Conservation (phyloP, 2,888 invertebrate species). For the Pristionchus arcanus region DNA sequence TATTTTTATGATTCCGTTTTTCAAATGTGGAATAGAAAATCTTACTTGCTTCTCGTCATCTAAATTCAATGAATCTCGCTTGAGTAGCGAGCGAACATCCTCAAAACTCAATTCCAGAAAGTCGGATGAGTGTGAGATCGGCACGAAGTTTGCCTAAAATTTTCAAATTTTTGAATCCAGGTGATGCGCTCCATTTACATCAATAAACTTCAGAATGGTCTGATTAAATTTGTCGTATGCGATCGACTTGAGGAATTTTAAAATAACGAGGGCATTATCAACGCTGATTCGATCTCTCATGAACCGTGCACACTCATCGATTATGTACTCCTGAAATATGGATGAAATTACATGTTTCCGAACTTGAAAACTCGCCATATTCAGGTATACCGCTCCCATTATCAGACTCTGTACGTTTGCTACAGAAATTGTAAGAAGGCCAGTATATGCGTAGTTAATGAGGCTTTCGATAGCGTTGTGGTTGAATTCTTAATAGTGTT, state of each 20-base stretch:
- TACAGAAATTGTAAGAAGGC: slow-evolving; percentile 85
- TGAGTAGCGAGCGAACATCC: neutral
- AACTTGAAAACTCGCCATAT: slow-evolving; percentile 81
- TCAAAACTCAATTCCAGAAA: neutral
- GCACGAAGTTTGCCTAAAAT: neutral
- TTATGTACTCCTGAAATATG: neutral
- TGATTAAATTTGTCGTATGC: neutral
- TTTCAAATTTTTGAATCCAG: neutral
- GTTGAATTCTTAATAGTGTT: neutral
- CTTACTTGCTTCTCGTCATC: neutral
- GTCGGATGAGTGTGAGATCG: neutral
- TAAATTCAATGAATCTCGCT: neutral
- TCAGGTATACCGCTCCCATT: slow-evolving; percentile 89
- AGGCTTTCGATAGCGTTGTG: neutral
- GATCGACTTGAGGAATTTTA: neutral
- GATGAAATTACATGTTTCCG: too few species aligned
- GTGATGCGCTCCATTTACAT: neutral
- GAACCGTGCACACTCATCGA: neutral
- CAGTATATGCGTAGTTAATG: slow-evolving; percentile 90
- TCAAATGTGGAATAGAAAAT: neutral
- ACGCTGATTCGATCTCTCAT: neutral
- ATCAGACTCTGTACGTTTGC: slow-evolving; percentile 89
- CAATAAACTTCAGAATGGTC: neutral
- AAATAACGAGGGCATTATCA: neutral
- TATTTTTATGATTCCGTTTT: neutral